Conservation (phyloP, 2,888 invertebrate species). For the Siphonodentalium dalli region DNA sequence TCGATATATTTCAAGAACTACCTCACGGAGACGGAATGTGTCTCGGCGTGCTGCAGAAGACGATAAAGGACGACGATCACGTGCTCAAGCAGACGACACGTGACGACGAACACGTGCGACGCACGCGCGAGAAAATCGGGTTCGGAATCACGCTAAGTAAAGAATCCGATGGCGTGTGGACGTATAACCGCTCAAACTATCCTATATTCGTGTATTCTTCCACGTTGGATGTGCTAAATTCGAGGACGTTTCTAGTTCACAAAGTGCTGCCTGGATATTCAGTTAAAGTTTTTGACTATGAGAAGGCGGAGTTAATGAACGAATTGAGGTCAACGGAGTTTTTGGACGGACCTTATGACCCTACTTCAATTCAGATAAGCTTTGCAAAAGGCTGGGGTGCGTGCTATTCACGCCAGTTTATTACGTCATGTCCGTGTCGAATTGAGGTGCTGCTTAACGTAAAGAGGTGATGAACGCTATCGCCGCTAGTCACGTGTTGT, state of each 20-base stretch:
- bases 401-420: slow-evolving; percentile 80
- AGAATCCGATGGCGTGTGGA: slow-evolving; percentile 74
- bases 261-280: slow-evolving; percentile 86
- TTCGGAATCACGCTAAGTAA: slow-evolving; percentile 83
- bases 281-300: slow-evolving; percentile 83
- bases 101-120: slow-evolving; percentile 53
- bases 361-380: slow-evolving; percentile 84
- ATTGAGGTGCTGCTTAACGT: slow-evolving; percentile 75
- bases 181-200: slow-evolving; percentile 58
- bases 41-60: slow-evolving; percentile 73
- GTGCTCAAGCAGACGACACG: slow-evolving; percentile 60
- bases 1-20: slow-evolving; percentile 78
- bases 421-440: slow-evolving; percentile 92
- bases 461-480: slow-evolving; percentile 59
- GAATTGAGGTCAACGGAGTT: slow-evolving; percentile 40
- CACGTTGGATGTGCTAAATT: slow-evolving; percentile 71
- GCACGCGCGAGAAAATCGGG: slow-evolving; percentile 78
- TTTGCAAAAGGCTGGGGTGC: slow-evolving; percentile 95
- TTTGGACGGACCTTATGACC: slow-evolving; percentile 80
- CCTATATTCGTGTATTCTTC: slow-evolving; percentile 63
- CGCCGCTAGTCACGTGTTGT: too few species aligned
- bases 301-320: slow-evolving; percentile 63
- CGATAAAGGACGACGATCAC: background rate
- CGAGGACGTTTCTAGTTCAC: slow-evolving; percentile 73
- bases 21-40: slow-evolving; percentile 74